Percentiles rank a stretch among this genome's conserved stretches.
Conservation (phyloP, 2,797 vertebrate species). For the Lagorchestes hirsutus region DNA sequence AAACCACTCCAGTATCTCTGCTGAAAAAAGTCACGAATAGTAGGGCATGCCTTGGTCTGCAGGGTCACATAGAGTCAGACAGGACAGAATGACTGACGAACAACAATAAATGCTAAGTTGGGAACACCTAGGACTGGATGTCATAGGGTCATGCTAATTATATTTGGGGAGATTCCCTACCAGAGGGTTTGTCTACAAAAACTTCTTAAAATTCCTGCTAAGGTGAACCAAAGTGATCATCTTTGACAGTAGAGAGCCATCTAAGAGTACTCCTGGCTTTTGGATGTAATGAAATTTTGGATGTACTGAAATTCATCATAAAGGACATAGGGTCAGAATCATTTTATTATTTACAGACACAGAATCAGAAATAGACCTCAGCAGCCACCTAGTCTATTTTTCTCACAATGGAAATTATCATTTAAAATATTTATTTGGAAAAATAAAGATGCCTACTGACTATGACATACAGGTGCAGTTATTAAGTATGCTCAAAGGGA, state of each 20-base stretch:
- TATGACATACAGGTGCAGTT: neutral
- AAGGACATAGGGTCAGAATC: neutral
- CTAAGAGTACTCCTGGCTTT: neutral
- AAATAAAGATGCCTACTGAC: conserved; percentile 20
- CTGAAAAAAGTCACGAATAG: neutral
- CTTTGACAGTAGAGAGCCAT: neutral
- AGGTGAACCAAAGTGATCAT: neutral
- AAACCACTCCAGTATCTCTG: neutral
- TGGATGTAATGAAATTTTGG: neutral
- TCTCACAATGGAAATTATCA: conserved; percentile 66
- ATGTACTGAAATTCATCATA: neutral
- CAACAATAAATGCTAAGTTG: neutral
- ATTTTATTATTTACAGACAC: neutral
- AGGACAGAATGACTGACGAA: neutral
- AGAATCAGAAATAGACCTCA: neutral
- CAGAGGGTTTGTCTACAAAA: neutral
- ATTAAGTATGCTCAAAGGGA: neutral
- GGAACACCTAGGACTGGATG: neutral
- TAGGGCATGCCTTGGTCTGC: neutral
- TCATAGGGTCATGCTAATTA: too few relatives aligned
- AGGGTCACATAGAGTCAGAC: neutral
- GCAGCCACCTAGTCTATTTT: conserved; percentile 9
- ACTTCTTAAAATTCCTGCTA: neutral
- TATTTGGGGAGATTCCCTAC: neutral
- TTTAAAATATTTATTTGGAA: conserved; percentile 57